Percentiles rank a stretch among this genome's conserved stretches.
phyloP scores from a whole-genome alignment of 2,113 vertebrate species.

The Hippopotamus amphibius region DNA sequence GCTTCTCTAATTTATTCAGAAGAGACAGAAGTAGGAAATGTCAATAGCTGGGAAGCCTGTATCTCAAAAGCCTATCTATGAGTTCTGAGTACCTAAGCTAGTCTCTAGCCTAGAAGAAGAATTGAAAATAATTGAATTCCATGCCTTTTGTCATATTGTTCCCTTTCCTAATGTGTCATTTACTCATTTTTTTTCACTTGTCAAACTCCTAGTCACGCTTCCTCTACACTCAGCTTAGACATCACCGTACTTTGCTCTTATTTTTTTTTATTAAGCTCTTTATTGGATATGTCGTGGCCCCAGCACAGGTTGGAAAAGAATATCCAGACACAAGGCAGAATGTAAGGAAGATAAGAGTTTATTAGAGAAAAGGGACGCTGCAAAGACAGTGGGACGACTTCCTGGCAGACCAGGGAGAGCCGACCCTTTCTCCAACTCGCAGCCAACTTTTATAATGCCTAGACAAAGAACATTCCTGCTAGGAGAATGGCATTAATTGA shows the following conservation, averaged over 20 bases:
- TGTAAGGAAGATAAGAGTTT: too few relatives aligned
- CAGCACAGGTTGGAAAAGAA: too few relatives aligned
- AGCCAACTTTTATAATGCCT: too few relatives aligned
- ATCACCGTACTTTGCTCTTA: not conserved
- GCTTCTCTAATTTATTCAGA: slow-evolving; percentile 3
- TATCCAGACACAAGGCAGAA: too few relatives aligned
- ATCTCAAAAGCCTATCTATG: not conserved
- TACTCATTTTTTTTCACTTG: not conserved
- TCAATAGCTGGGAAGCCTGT: not conserved
- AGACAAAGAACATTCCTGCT: too few relatives aligned
- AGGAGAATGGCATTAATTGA: too few relatives aligned
- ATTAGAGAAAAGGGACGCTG: too few relatives aligned
- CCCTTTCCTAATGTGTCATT: not conserved
- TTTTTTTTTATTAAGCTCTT: too few relatives aligned
- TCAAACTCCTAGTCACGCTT: not conserved
- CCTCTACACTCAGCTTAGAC: not conserved
- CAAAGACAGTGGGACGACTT: too few relatives aligned
- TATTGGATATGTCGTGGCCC: too few relatives aligned
- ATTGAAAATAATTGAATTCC: not conserved
- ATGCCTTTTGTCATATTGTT: not conserved
- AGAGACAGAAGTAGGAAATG: not conserved
- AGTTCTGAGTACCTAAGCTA: not conserved
- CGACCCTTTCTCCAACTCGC: too few relatives aligned
- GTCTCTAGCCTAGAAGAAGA: not conserved
- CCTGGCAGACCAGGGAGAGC: too few relatives aligned